A percentile compares a stretch with the other conserved stretches of the same genome.
Evolutionary conservation across 2,888 invertebrate species (phyloP).

Genomic region (Sturmia bella): DNA sequence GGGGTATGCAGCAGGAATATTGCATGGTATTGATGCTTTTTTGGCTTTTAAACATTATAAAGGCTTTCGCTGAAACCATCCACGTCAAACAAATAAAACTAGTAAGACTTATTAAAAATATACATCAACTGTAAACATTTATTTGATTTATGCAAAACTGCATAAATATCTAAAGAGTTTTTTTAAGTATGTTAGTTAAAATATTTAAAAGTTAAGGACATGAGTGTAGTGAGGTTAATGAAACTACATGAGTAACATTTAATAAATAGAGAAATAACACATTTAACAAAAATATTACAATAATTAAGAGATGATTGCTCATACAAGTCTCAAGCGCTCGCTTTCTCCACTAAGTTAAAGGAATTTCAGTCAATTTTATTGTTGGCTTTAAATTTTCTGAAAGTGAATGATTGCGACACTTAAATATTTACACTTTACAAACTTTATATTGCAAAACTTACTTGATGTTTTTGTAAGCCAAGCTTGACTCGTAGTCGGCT

Average conservation of each 20-base stretch:
- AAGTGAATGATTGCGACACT: slow-evolving; percentile 36
- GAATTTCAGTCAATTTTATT: slow-evolving; percentile 75
- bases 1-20: slow-evolving; percentile 88
- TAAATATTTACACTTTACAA: not conserved
- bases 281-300: not conserved
- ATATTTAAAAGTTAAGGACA: slow-evolving; percentile 5
- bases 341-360: not conserved
- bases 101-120: slow-evolving; percentile 21
- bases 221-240: not conserved
- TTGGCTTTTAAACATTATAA: slow-evolving; percentile 87
- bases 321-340: slow-evolving; percentile 13
- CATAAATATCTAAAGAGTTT: not conserved
- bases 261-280: slow-evolving; percentile 12
- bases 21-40: slow-evolving; percentile 91
- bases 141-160: slow-evolving; percentile 6
- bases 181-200: slow-evolving; percentile 14
- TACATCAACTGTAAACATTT: slow-evolving; percentile 32
- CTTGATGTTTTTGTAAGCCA: slow-evolving; percentile 84
- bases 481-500: slow-evolving; percentile 85
- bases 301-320: not conserved
- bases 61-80: slow-evolving; percentile 83
- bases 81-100: slow-evolving; percentile 1
- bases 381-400: slow-evolving; percentile 77
- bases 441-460: slow-evolving; percentile 67
- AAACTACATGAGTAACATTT: not conserved